A percentile compares a stretch with the other conserved stretches of the same genome.
phyloP scores from a whole-genome alignment of 2,797 vertebrate genomes.

The Sebastes nivosus region DNA sequence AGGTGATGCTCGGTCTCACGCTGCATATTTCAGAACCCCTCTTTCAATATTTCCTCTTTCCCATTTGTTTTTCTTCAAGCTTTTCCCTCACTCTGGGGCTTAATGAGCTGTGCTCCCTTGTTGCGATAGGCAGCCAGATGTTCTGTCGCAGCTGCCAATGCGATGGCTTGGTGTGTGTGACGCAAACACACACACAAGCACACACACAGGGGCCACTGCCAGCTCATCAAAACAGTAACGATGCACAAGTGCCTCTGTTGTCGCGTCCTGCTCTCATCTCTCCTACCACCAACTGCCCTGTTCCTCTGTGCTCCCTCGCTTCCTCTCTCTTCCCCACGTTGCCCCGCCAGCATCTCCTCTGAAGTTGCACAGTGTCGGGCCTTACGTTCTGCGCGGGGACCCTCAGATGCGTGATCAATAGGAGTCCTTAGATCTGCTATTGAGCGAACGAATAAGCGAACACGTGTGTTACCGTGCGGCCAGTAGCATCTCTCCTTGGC shows the following conservation, averaged over 20 bases:
- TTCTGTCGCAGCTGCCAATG: slow-evolving; percentile 57
- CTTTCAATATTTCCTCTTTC: slow-evolving; percentile 26
- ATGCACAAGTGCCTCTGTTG: slow-evolving; percentile 38
- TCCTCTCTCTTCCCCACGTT: neutral
- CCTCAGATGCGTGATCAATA: slow-evolving; percentile 61
- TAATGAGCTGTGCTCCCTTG: slow-evolving; percentile 70
- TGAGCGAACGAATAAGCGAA: slow-evolving; percentile 31
- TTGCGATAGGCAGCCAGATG: slow-evolving; percentile 63
- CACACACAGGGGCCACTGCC: slow-evolving; percentile 33
- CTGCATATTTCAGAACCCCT: slow-evolving; percentile 42
- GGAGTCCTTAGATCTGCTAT: slow-evolving; percentile 42
- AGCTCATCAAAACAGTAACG: slow-evolving; percentile 62
- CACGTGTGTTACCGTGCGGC: neutral
- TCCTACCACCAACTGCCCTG: slow-evolving; percentile 1
- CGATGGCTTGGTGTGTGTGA: slow-evolving; percentile 13
- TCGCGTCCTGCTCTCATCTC: slow-evolving; percentile 15
- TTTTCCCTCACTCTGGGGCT: slow-evolving; percentile 39
- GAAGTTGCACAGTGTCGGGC: slow-evolving; percentile 13
- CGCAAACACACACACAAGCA: slow-evolving; percentile 31
- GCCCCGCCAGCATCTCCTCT: slow-evolving; percentile 25
- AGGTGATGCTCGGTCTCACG: slow-evolving; percentile 45
- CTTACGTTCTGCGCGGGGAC: slow-evolving; percentile 18
- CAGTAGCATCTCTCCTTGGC: slow-evolving; percentile 40
- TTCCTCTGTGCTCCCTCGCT: neutral
- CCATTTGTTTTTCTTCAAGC: slow-evolving; percentile 6